Evolutionary conservation across 2,797 vertebrate genomes (phyloP).

Genomic region (Odontamblyopus rebecca): DNA sequence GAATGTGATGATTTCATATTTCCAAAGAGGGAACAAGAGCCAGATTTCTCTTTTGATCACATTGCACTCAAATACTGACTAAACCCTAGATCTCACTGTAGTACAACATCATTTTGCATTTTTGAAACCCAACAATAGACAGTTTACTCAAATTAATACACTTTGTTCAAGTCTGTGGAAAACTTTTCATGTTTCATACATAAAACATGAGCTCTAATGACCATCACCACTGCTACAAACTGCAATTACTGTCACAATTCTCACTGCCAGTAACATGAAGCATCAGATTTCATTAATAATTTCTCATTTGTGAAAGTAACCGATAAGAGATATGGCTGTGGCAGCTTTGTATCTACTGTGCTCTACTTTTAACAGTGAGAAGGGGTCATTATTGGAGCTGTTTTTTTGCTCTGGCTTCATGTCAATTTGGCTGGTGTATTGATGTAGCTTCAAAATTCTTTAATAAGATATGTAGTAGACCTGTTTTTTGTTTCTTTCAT

Average conservation of each 20-base stretch:
- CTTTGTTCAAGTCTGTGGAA: conserved; percentile 50
- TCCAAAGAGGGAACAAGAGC: no score
- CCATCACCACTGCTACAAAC: conserved; percentile 65
- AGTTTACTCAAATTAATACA: conserved; percentile 19
- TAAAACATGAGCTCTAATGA: conserved; percentile 77
- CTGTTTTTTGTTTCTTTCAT: no score
- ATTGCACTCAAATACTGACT: no score
- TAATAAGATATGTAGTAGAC: no score
- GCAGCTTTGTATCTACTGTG: conserved; percentile 43
- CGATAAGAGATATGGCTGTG: conserved; percentile 57
- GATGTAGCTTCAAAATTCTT: no score
- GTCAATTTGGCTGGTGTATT: no score
- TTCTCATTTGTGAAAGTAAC: conserved; percentile 54
- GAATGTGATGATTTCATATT: no score
- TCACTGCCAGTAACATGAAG: conserved; percentile 49
- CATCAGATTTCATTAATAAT: conserved; percentile 75
- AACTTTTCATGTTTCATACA: conserved; percentile 51
- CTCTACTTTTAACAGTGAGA: conserved; percentile 51
- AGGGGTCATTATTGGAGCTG: conserved; percentile 32
- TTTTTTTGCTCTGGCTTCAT: no score
- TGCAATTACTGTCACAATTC: conserved; percentile 76
- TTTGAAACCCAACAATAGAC: no score
- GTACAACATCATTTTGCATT: no score
- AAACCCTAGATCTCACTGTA: no score
- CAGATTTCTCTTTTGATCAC: no score